Base-by-base conservation (phyloP, 2,888 invertebrate genomes). In the Halocaridina rubra region DNA sequence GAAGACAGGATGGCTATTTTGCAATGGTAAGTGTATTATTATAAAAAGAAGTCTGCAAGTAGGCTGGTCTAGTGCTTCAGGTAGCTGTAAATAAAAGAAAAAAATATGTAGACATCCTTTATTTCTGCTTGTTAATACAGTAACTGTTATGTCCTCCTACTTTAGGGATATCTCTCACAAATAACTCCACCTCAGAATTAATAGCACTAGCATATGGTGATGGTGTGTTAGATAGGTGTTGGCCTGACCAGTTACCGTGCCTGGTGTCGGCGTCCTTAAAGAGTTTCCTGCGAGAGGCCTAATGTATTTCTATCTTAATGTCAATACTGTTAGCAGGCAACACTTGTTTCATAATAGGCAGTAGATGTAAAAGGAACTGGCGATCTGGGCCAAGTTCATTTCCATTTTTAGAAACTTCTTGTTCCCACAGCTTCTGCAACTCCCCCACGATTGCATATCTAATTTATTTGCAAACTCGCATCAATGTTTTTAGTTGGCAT, bases 271-370 rank as follows among this genome's bases (percentile, higher is more conserved):
- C 61, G 61, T 61, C 64, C 39, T 78, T 78, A 13, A 32, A 32
- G 78, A 78, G 78, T 32, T 78, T 78, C 27, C 78, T 78, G 33
- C 78, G 78, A 64, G 64, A 78, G 78, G 78, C 78, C 64, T 78
- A 22, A 33, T 61, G 64, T 32, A 78, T 78, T 78, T 78, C 78
- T 78, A 32, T 78, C 30, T 64, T 78, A 32, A 78, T 61, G 64
- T 78, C 78, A 30, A 33, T 78, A 64, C 64, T 78, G 64, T 78
- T 64, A 27, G 22, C 8, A n/a, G 72, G 72, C 1, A 32, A 72
- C 72, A 72, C 10, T 72, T 57, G 76, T 76, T 59, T 76, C 76
- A 78, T 78, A n/a, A 32, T n/a, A 78, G 78, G 64, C 13, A 78
- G 78, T 16, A 32, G 78, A 32, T 39, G 61, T 64, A 78, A 64